Conservation (phyloP, 1,140 invertebrate species). For the Drosophila mayri region DNA sequence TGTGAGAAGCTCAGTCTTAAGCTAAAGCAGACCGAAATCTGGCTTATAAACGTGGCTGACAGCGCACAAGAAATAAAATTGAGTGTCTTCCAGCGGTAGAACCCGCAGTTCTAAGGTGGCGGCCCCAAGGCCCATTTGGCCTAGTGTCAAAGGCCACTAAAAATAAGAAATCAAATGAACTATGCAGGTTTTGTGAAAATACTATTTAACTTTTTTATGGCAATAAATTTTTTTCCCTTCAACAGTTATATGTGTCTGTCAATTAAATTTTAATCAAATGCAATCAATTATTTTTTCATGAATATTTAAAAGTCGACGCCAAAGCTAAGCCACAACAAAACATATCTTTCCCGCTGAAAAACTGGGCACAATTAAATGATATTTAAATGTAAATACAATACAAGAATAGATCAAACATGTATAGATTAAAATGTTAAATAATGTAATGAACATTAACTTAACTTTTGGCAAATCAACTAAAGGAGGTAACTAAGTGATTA, state of each 20-base stretch:
- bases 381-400: conserved; percentile 16
- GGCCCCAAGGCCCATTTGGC: no score
- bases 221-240: neutral
- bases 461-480: neutral
- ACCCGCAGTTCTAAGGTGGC: no score
- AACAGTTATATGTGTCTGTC: neutral
- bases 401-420: neutral
- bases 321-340: conserved; percentile 15
- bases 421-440: conserved; percentile 15
- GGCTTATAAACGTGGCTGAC: conserved; percentile 25
- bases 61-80: conserved; percentile 7
- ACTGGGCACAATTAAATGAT: conserved; percentile 13
- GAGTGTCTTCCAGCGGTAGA: neutral
- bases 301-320: neutral
- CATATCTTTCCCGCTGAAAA: conserved; percentile 10
- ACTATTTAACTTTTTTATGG: neutral
- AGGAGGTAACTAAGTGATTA: neutral
- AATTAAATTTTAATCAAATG: conserved; percentile 4
- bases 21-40: conserved; percentile 6
- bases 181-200: neutral
- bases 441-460: neutral
- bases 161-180: neutral
- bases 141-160: no score
- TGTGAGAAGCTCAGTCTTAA: conserved; percentile 45
- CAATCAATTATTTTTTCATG: neutral